Evolutionary conservation across 2,797 vertebrate genomes (phyloP).

Genomic region (Tamandua tetradactyla): DNA sequence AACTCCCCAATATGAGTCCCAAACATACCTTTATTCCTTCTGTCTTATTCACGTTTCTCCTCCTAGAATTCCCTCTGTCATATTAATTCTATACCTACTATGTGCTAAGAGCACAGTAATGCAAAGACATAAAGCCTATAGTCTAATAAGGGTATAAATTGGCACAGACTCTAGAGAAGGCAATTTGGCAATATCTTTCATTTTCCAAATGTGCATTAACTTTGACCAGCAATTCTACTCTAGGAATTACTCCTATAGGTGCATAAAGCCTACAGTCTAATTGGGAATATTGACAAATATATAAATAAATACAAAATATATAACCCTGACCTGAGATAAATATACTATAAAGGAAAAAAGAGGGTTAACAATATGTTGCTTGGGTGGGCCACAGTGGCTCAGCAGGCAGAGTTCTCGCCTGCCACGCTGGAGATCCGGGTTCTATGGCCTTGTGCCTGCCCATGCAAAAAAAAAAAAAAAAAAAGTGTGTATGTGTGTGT

Average conservation of each 20-base stretch:
- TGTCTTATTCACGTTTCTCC: conserved; percentile 19
- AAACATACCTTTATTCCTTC: neutral
- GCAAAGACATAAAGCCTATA: neutral
- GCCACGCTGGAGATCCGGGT: too few species aligned
- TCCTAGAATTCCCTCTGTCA: neutral
- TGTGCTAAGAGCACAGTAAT: neutral
- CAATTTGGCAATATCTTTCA: neutral
- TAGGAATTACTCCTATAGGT: neutral
- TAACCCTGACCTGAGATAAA: neutral
- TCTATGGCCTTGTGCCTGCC: too few species aligned
- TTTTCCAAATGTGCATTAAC: neutral
- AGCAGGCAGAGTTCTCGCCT: too few species aligned
- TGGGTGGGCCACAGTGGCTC: too few species aligned
- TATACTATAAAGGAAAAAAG: neutral
- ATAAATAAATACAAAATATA: conserved; percentile 10
- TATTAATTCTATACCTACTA: neutral
- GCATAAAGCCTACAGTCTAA: neutral
- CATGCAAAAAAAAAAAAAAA: too few species aligned
- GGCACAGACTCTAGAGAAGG: neutral
- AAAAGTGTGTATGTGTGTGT: too few species aligned
- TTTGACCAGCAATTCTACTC: conserved; percentile 35
- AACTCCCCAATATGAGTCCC: neutral
- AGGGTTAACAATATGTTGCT: conserved; percentile 19
- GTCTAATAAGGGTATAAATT: neutral
- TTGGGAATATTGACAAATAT: neutral